Evolutionary conservation across 2,113 vertebrate species (phyloP), one percentile per base, ranked within the genome.

Genomic region (Malurus alboscapulatus): DNA sequence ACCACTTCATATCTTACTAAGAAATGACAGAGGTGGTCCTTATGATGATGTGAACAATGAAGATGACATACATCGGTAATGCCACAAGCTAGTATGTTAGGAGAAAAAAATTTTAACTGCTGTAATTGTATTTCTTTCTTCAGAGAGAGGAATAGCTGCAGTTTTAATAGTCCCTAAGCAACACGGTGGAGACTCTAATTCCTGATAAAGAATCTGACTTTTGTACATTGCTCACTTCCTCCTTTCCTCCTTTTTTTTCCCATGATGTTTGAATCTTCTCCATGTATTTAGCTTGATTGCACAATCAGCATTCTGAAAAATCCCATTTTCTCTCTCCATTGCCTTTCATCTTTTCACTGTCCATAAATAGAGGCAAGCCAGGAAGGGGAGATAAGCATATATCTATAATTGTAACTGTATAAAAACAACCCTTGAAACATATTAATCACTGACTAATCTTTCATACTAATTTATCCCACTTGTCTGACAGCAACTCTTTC

Each of bases 391-490:
- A 96, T 94, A 95, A 96, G 91, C 76, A 40, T 94, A 83, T 76
- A 93, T 87, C 96, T 96, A 93, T 96, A 96, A 95, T 79, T 96
- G 74, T 93, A 91, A 58, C 89, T 54, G 89, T 38, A 79, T 82
- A 93, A 87, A 96, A 94, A 87, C 89, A 93, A 89, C 92, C 80
- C 87, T 95, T 87, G 87, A 95, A 96, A 94, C 76, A 76, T 93
- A 95, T 95, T 96, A 96, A 96, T 95, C 94, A 95, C 91, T 91
- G 94, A 85, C 87, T 94, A 91, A 96, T 96, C 91, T 96, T 91
- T 59, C 89, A 93, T 91, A 91, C 91, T 93, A 91, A 95, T 96
- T 95, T 96, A 91, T 91, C 26, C 54, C 86, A 92, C 87, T 96
- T 96, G 84, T 96, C 91, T 93, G 81, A 79, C 82, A 92, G 71